Evolutionary conservation across 2,888 invertebrate genomes (phyloP), one percentile per base, ranked within the genome.

Genomic region (Tetheella fluctuosa): DNA sequence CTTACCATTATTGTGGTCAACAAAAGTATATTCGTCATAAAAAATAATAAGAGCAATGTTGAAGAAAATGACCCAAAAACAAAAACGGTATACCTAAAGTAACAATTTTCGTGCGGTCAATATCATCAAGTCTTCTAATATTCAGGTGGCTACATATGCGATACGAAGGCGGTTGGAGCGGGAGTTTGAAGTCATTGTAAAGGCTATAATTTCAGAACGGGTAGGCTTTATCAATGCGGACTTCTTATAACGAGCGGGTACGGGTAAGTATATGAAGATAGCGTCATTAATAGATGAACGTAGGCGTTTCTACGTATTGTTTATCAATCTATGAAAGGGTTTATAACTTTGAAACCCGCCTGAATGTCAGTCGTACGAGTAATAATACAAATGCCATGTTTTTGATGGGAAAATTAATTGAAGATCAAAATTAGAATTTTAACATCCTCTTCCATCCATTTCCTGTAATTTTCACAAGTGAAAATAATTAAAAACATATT

Each of bases 121-220:
- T 30, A 30, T 30, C 10, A 30, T 8, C 30, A 2, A 13, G 7
- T 2, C 2, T 4, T 15, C 20, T 59, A 60, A 56, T 59, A 60
- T 58, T 54, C 57, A 58, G 55, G 62, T 60, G 59, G 53, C 60
- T 60, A 60, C 66, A 57, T 61, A 34, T 57, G 59, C 39, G 59
- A 34, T 2, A 15, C 17, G 12, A 20, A 37, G 55, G 55, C 20
- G 15, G 48, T n/a, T 52, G n/a, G 57, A 55, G 39, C 59, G 58
- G 57, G 61, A 17, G 17, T 42, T 42, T 7, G 42, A 42, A 55
- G 59, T 57, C 57, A 65, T 65, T 67, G 63, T 69, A 69, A 64
- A 55, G 57, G 60, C 60, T 52, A 64, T 72, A 70, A 77, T 78
- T 73, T 69, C 65, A 59, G 58, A 74, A 66, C 60, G 54, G 65